These are phyloP conservation scores for Nemotelus nigrinus DNA, from an alignment of 2,888 invertebrate species.

Conservation along the genomic window DNA sequence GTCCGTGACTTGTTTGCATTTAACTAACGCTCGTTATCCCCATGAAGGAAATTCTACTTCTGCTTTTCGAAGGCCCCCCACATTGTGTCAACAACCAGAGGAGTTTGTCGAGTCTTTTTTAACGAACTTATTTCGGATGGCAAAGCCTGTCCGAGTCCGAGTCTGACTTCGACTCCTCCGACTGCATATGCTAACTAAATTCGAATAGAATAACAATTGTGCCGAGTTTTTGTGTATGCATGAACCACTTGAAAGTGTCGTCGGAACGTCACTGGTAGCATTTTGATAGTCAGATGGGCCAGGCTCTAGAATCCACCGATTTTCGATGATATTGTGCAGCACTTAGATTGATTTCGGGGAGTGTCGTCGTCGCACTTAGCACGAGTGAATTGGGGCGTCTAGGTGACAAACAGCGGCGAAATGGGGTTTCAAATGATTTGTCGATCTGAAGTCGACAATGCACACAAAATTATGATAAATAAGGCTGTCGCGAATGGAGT, in stretches of 20 bases:
- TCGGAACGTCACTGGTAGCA: neutral
- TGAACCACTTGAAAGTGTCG: constrained; percentile 18
- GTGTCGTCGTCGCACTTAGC: too few species aligned
- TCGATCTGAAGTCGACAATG: too few species aligned
- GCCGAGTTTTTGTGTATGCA: constrained; percentile 17
- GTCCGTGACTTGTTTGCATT: constrained; percentile 29
- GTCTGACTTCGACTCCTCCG: too few species aligned
- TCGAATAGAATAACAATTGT: constrained; percentile 23
- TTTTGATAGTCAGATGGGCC: neutral
- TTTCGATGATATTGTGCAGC: too few species aligned
- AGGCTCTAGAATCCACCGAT: too few species aligned
- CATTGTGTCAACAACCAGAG: constrained; percentile 21
- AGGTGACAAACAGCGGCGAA: too few species aligned
- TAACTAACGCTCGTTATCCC: neutral
- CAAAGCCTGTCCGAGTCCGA: too few species aligned
- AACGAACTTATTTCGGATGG: constrained; percentile 20
- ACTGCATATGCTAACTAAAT: constrained; percentile 30
- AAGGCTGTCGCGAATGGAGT: too few species aligned
- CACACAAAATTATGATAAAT: too few species aligned
- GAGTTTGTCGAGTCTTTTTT: constrained; percentile 25
- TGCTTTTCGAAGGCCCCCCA: constrained; percentile 20
- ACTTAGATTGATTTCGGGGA: too few species aligned
- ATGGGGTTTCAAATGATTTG: too few species aligned
- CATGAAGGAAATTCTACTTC: neutral
- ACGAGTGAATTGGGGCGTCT: too few species aligned